These are phyloP conservation scores for Pampus argenteus DNA, from an alignment of 2,797 vertebrate genomes.

Conservation along the genomic window DNA sequence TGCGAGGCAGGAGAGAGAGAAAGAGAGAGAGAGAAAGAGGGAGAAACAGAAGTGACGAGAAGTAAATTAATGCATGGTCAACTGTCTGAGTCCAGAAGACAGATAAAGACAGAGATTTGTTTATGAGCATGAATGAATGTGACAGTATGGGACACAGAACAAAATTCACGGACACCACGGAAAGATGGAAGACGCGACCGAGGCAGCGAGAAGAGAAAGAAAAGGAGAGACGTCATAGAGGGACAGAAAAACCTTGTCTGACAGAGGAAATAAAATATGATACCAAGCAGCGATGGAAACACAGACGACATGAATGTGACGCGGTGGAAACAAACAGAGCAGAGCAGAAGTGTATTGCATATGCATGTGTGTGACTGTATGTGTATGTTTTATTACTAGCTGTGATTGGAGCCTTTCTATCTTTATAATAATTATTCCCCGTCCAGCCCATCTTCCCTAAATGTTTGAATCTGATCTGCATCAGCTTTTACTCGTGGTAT, in stretches of 20 bases:
- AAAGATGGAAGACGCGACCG: conserved; percentile 49
- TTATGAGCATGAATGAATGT: conserved; percentile 67
- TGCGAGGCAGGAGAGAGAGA: conserved; percentile 42
- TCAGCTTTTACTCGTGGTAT: conserved; percentile 27
- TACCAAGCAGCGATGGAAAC: conserved; percentile 67
- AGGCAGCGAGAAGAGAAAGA: conserved; percentile 36
- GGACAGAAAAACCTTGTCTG: conserved; percentile 58
- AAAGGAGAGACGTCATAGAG: conserved; percentile 44
- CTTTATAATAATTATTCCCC: conserved; percentile 8
- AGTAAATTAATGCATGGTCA: conserved; percentile 85
- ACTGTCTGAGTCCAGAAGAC: conserved; percentile 81
- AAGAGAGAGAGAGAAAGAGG: conserved; percentile 68
- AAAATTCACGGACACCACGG: conserved; percentile 47
- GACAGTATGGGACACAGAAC: conserved; percentile 48
- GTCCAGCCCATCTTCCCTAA: conserved; percentile 24
- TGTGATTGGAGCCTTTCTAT: conserved; percentile 42
- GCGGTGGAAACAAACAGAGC: conserved; percentile 72
- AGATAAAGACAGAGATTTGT: conserved; percentile 75
- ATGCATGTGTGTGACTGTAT: conserved; percentile 23
- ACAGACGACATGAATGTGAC: conserved; percentile 64
- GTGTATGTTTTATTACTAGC: conserved; percentile 35
- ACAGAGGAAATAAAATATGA: conserved; percentile 65
- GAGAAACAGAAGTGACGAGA: conserved; percentile 85
- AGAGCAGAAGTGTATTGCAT: conserved; percentile 64
- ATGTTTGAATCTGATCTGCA: conserved; percentile 30